Evolutionary conservation across 1,140 invertebrate genomes (phyloP), one percentile per base, ranked within the genome.

Genomic region (Brachionus asplanchnoidis): DNA sequence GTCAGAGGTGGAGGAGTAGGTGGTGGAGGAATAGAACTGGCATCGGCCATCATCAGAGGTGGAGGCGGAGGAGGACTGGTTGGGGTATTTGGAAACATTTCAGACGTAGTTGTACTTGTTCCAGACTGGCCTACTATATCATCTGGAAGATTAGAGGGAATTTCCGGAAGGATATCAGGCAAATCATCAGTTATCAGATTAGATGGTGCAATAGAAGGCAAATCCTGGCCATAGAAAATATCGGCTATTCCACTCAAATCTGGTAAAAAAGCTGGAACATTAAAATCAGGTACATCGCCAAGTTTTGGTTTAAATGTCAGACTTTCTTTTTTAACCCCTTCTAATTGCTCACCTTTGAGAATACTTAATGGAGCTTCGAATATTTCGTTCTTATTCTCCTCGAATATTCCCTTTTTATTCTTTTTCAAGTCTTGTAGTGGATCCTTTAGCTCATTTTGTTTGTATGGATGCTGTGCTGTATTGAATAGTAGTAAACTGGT

Each of bases 381-480:
- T 12, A 82, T 26, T 12, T 82, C 79, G 8, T 23, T 50, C 36
- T 82, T 82, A 42, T 32, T 40, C 14, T 82, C 79, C 17, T 68
- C 79, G 14, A 36, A 68, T 23, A 68, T 68, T 60, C 11, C 53
- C 53, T 82, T 82, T 56, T 82, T 82, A 5, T 5, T 46, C 60
- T 82, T 82, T 26, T 82, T 82, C 7, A 65, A 68, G 20, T 82
- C 79, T 44, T 42, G 50, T 20, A 82, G 14, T 5, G 79, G 79
- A 65, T 82, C 79, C n/a, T 44, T 60, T 28, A 82, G 32, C 9
- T 82, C 79, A 44, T 60, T 65, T 28, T 82, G 79, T 68, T 82
- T 82, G 79, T 82, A 82, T 12, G 65, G 53, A 82, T 82, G 79
- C 42, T 82, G 79, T 7, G 79, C 79, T 68, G 79, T 82, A 26